These are phyloP conservation scores for Ectobius pallidus DNA, from an alignment of 2,888 invertebrate species.

Conservation along the genomic window DNA sequence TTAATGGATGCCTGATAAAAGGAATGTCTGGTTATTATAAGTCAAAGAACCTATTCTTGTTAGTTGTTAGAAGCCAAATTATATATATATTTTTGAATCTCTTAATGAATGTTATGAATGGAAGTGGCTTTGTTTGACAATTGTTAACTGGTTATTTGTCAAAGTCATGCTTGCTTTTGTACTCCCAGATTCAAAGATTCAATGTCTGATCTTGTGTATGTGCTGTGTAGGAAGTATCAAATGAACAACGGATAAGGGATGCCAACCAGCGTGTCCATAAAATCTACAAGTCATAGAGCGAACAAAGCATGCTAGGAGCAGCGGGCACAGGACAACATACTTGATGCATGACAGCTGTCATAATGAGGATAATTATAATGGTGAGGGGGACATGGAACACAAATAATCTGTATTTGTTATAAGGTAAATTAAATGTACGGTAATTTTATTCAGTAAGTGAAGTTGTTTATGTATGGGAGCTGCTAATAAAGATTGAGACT, in stretches of 20 bases:
- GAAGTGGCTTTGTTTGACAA: constrained; percentile 28
- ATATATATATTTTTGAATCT: too few species aligned
- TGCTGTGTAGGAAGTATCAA: constrained; percentile 39
- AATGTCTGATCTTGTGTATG: constrained; percentile 27
- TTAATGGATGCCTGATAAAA: too few species aligned
- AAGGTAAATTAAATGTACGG: not conserved
- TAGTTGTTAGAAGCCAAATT: too few species aligned
- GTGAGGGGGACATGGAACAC: constrained; percentile 7
- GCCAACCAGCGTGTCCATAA: constrained; percentile 34
- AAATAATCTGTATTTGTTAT: not conserved
- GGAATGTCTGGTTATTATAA: too few species aligned
- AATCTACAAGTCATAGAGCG: constrained; percentile 31
- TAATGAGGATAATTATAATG: not conserved
- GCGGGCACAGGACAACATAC: not conserved
- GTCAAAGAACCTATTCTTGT: too few species aligned
- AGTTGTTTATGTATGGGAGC: too few species aligned
- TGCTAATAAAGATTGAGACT: too few species aligned
- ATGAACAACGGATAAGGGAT: constrained; percentile 38
- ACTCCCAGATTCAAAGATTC: not conserved
- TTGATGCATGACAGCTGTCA: too few species aligned
- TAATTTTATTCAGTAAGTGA: too few species aligned
- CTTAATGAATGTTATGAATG: too few species aligned
- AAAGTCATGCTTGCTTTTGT: constrained; percentile 27
- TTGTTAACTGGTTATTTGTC: constrained; percentile 20
- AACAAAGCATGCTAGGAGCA: constrained; percentile 17